Evolutionary conservation across 2,797 vertebrate genomes (phyloP).

Genomic region (Thamnophis elegans): DNA sequence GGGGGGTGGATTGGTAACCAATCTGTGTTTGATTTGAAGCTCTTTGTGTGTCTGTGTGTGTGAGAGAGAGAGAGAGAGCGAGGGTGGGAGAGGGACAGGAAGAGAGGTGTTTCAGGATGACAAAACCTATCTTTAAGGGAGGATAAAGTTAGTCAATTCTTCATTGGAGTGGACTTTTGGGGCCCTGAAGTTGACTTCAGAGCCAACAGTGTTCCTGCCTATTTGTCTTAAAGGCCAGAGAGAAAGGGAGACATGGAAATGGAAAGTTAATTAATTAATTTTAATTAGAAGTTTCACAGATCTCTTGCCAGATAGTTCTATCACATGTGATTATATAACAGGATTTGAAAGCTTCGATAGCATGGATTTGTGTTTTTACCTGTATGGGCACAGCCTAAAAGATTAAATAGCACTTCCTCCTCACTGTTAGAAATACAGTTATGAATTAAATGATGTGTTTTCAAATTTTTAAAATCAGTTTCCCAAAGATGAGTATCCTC

Average conservation of each 20-base stretch:
- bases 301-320: constrained; percentile 63
- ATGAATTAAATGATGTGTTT: not conserved
- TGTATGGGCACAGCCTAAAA: not conserved
- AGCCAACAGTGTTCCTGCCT: constrained; percentile 76
- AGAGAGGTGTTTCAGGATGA: constrained; percentile 73
- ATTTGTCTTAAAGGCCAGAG: constrained; percentile 63
- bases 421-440: not conserved
- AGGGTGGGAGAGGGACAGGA: not conserved
- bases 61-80: not conserved
- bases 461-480: not conserved
- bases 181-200: constrained; percentile 67
- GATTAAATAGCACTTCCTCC: not conserved
- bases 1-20: constrained; percentile 64
- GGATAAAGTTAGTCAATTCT: constrained; percentile 59
- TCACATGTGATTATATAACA: constrained; percentile 54
- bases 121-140: constrained; percentile 70
- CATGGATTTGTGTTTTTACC: not conserved
- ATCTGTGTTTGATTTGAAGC: constrained; percentile 76
- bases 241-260: constrained; percentile 73
- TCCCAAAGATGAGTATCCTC: not conserved
- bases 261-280: constrained; percentile 80
- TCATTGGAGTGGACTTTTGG: constrained; percentile 71
- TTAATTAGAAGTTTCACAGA: constrained; percentile 67
- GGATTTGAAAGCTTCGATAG: constrained; percentile 19
- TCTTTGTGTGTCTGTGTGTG: constrained; percentile 19